phyloP scores from a whole-genome alignment of 2,888 invertebrate species.

The Drosophila barbarae region DNA sequence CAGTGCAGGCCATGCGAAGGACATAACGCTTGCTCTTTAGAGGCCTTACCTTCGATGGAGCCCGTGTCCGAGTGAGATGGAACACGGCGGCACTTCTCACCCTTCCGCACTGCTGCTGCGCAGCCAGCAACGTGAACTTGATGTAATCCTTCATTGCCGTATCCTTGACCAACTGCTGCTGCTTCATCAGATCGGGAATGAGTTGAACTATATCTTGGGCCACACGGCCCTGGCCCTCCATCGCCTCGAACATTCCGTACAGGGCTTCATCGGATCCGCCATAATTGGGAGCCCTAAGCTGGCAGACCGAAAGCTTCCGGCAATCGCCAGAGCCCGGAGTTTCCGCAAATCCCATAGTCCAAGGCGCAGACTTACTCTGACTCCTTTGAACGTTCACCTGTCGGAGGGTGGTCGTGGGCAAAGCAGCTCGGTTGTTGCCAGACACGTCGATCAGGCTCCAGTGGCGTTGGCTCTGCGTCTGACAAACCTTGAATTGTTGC shows the following conservation, averaged over 20 bases:
- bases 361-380: constrained; percentile 83
- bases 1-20: constrained; percentile 87
- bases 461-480: constrained; percentile 88
- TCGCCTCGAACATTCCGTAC: constrained; percentile 90
- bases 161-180: constrained; percentile 88
- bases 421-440: constrained; percentile 86
- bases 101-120: constrained; percentile 86
- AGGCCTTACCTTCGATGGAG: constrained; percentile 81
- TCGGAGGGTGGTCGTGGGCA: constrained; percentile 81
- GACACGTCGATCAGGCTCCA: constrained; percentile 92
- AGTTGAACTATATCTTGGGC: constrained; percentile 86
- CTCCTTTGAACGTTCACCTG: constrained; percentile 13
- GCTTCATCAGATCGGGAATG: constrained; percentile 88
- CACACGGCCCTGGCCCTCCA: constrained; percentile 66
- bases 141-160: constrained; percentile 84
- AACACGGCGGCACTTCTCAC: constrained; percentile 83
- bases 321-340: constrained; percentile 83
- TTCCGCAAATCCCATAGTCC: constrained; percentile 92
- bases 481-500: constrained; percentile 88
- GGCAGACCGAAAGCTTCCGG: constrained; percentile 87
- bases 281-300: constrained; percentile 88
- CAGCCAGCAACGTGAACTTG: constrained; percentile 90
- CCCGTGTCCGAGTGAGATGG: constrained; percentile 56
- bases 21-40: constrained; percentile 82
- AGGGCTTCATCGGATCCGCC: constrained; percentile 84